These are phyloP conservation scores for Cariama cristata DNA, from an alignment of 2,113 vertebrate genomes.

Conservation along the genomic window DNA sequence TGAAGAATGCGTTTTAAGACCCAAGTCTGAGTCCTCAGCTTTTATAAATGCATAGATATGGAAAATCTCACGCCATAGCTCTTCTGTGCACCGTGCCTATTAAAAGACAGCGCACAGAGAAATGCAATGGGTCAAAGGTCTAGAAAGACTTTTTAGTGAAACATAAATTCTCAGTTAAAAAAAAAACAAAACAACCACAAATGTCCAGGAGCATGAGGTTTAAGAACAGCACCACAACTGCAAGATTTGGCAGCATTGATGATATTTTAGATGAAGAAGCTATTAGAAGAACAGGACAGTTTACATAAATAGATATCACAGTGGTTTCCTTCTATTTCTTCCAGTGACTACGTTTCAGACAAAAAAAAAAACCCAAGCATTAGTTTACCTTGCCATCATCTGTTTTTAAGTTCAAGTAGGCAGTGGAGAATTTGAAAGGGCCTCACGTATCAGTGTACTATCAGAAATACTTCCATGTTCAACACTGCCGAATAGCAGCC, in stretches of 20 bases:
- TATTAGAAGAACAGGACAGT: neutral
- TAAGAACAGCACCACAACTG: neutral
- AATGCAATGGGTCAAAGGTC: neutral
- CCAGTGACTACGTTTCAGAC: neutral
- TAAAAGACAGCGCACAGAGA: neutral
- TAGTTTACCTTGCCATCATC: neutral
- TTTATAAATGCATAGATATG: neutral
- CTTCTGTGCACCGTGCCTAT: neutral
- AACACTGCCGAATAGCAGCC: neutral
- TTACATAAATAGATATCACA: neutral
- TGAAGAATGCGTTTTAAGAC: neutral
- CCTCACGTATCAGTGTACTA: neutral
- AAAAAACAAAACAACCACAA: neutral
- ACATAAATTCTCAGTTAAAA: neutral
- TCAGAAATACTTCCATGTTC: neutral
- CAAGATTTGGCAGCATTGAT: neutral
- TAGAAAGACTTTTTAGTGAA: neutral
- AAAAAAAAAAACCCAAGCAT: neutral
- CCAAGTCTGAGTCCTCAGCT: neutral
- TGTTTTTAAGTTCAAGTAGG: neutral
- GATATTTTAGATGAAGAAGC: neutral
- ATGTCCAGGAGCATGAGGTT: neutral
- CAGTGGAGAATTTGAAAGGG: neutral
- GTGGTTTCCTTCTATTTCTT: neutral
- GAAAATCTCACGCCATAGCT: neutral